Conservation (phyloP, 2,888 invertebrate genomes). For the Epirrhoe tristata region DNA sequence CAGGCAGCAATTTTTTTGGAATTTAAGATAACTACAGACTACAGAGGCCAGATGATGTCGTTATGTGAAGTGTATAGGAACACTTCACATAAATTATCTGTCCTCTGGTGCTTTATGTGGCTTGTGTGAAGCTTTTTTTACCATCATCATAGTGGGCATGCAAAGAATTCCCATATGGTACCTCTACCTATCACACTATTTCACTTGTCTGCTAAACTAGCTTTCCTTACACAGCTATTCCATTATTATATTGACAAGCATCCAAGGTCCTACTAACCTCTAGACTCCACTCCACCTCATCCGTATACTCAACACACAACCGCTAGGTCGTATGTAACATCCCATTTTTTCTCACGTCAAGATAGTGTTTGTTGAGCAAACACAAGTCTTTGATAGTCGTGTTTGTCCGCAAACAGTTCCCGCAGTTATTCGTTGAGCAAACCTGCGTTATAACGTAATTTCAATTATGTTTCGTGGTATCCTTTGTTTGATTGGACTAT, state of each 20-base stretch:
- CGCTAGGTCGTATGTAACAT: constrained; percentile 30
- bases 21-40: too few species aligned
- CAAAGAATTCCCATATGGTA: too few species aligned
- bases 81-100: too few species aligned
- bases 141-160: too few species aligned
- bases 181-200: too few species aligned
- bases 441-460: constrained; percentile 33
- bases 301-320: constrained; percentile 19
- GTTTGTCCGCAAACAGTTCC: constrained; percentile 63
- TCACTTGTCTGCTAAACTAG: background rate
- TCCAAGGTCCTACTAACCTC: constrained; percentile 1
- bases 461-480: constrained; percentile 30
- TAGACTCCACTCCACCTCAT: background rate
- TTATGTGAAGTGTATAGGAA: too few species aligned
- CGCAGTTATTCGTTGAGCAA: constrained; percentile 43
- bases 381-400: constrained; percentile 61
- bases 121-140: too few species aligned
- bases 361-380: constrained; percentile 58
- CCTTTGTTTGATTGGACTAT: constrained; percentile 15
- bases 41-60: too few species aligned
- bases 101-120: too few species aligned
- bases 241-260: background rate
- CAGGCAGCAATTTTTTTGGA: too few species aligned
- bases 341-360: constrained; percentile 61
- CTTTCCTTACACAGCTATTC: background rate